Evolutionary conservation across 2,797 vertebrate genomes (phyloP).

Genomic region (Ceryle rudis): DNA sequence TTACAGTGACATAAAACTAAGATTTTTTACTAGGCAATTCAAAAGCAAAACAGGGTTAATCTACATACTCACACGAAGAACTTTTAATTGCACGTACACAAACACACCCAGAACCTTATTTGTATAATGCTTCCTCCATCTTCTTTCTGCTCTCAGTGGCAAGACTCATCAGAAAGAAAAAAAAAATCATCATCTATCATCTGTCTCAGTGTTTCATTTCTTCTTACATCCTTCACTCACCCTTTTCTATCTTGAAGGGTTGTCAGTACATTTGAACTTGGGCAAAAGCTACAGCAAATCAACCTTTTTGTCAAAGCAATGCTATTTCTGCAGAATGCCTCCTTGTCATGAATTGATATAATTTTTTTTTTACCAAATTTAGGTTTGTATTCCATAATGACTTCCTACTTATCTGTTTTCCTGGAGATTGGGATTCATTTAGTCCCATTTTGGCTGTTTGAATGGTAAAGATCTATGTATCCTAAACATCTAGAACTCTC

Average conservation of each 20-base stretch:
- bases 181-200: not conserved
- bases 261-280: not conserved
- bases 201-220: not conserved
- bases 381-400: not conserved
- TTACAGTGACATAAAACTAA: not conserved
- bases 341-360: not conserved
- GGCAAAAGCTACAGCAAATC: not conserved
- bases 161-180: not conserved
- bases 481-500: not conserved
- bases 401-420: not conserved
- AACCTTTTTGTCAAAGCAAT: not conserved
- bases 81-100: not conserved
- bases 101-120: not conserved
- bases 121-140: not conserved
- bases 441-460: not conserved
- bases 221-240: not conserved
- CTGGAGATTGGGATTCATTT: not conserved
- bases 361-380: not conserved
- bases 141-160: not conserved
- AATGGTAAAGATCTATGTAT: not conserved
- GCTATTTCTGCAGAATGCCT: not conserved
- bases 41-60: not conserved
- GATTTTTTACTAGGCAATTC: not conserved
- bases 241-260: not conserved
- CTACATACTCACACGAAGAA: not conserved